phyloP scores from a whole-genome alignment of 35 echinoderm and acorn worm genomes.

The Amphiura filiformis region DNA sequence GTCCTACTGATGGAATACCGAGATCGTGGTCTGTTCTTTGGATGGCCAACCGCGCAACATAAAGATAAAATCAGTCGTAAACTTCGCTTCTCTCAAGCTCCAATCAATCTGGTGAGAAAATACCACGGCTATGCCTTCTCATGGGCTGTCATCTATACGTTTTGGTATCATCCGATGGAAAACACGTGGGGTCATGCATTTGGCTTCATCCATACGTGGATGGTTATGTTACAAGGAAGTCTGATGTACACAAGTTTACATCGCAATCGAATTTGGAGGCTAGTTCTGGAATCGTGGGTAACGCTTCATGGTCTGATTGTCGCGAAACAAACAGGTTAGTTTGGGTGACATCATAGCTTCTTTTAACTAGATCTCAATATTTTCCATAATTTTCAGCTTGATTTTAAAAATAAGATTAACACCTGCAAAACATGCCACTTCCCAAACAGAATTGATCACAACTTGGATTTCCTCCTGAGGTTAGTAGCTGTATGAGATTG shows the following conservation, averaged over 20 bases:
- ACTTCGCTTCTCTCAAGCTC: constrained; percentile 50
- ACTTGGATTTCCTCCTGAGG: too few relatives aligned
- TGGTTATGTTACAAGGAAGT: constrained; percentile 87
- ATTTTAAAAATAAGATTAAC: too few relatives aligned
- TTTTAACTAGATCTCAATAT: too few relatives aligned
- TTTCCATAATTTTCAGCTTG: too few relatives aligned
- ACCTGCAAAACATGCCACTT: too few relatives aligned
- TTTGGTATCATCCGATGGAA: constrained; percentile 98
- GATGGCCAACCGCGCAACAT: constrained; percentile 34
- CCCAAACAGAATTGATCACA: too few relatives aligned
- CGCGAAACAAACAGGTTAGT: too few relatives aligned
- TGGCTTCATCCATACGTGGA: constrained; percentile 75
- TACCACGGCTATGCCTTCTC: constrained; percentile 90
- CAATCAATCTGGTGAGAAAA: constrained; percentile 60
- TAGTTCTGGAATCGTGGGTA: constrained; percentile 66
- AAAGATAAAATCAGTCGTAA: constrained; percentile 45
- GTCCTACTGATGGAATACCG: constrained; percentile 77
- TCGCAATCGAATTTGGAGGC: constrained; percentile 81
- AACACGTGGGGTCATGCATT: constrained; percentile 79
- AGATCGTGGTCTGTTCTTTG: constrained; percentile 82
- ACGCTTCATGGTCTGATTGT: too few relatives aligned
- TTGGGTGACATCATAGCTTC: too few relatives aligned
- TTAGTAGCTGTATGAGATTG: too few relatives aligned
- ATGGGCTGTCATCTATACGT: constrained; percentile 82
- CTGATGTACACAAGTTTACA: constrained; percentile 85